Base-by-base conservation (phyloP, 2,113 vertebrate species). In the Callionymus lyra region DNA sequence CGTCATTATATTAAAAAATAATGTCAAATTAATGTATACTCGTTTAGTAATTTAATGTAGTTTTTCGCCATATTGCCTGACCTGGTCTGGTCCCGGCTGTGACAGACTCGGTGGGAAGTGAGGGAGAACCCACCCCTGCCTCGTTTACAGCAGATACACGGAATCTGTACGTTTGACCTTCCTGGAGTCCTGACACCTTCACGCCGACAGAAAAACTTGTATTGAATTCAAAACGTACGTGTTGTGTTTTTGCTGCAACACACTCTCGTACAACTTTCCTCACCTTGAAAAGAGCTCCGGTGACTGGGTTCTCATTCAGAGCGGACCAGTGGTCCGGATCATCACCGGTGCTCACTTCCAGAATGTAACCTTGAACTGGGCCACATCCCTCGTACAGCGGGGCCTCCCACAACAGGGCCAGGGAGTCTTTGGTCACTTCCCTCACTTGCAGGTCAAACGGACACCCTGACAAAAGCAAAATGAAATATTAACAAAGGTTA, bases 101-200 rank as follows among this genome's bases (percentile, higher is more conserved):
- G 59, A 97, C 73, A 0, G 89, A 83, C 50, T 94, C 92, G 0
- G 89, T 88, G 35, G 93, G 87, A 34, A 91, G 45, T 0, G 94
- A 99, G 0, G 89, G 77, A 2, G 65, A 56, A 6, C 95, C 90
- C 10, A 78, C 66, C 18, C 93, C 93, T 1, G 86, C 87, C 27
- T 86, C 82, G 65, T 96, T 99, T 56, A 88, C 14, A 1, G 93
- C 93, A 38, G 69, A 81, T 1, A 93, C 93, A 53, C 76, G 87
- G 60, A 99, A 83, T 33, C 83, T 36, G 16, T 90, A 97, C 0
- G 74, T 87, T 50, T 89, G 88, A 53, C 90, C 92, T 0, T 59
- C 37, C 59, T 89, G 69, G 52, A 99, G 80, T 31, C 81, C 84
- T 2, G 86, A 85, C 21, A 93, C 81, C 95, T 98, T 77, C 13